A percentile compares a stretch with the other conserved stretches of the same genome.
Conservation (phyloP, 2,888 invertebrate genomes). For the Mechanitis mazaeus region DNA sequence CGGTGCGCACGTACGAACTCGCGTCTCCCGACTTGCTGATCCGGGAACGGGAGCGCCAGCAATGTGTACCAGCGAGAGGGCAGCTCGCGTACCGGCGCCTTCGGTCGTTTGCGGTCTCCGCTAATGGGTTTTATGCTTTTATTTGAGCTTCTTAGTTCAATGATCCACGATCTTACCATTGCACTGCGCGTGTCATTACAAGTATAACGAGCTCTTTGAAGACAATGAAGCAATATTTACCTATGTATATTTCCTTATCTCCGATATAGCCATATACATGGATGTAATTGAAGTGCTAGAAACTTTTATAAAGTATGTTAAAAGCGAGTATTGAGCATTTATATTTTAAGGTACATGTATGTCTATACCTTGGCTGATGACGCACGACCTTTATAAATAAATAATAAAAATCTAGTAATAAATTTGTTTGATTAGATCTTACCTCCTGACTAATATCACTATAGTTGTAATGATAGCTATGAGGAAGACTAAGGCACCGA, state of each 20-base stretch:
- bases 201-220: too few relatives aligned
- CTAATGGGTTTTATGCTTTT: constrained; percentile 30
- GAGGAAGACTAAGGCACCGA: constrained; percentile 93
- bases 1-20: constrained; percentile 87
- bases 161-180: neutral
- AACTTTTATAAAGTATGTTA: neutral
- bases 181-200: neutral
- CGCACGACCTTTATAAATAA: neutral
- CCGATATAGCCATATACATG: constrained; percentile 1
- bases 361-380: constrained; percentile 22
- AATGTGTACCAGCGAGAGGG: constrained; percentile 93
- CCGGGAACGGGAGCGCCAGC: constrained; percentile 93
- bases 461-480: constrained; percentile 93
- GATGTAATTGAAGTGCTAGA: neutral
- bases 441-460: constrained; percentile 92
- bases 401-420: too few relatives aligned
- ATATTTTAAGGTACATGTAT: constrained; percentile 50
- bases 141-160: neutral
- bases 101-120: constrained; percentile 52
- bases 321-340: constrained; percentile 33
- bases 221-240: too few relatives aligned
- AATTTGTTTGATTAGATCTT: constrained; percentile 23
- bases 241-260: neutral
- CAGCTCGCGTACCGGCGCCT: constrained; percentile 75
- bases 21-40: constrained; percentile 92